Percentiles rank a stretch among this genome's conserved stretches.
Conservation (phyloP, 2,113 vertebrate species). For the Pluvianellus socialis region DNA sequence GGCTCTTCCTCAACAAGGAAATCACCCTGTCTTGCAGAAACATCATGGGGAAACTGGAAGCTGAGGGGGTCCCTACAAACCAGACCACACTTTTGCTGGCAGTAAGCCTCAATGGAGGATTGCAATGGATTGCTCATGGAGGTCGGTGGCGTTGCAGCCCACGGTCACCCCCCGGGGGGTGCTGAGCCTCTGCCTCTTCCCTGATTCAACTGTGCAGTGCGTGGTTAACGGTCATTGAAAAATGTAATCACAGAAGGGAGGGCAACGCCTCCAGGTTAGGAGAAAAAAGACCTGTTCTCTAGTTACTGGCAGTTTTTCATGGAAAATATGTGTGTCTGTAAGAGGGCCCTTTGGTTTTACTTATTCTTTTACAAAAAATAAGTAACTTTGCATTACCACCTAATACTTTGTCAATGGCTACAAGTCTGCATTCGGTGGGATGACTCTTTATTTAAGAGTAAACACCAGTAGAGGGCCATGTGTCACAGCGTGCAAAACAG, state of each 20-base stretch:
- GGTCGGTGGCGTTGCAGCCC: background rate
- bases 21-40: background rate
- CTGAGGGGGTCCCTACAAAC: background rate
- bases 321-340: background rate
- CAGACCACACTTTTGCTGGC: background rate
- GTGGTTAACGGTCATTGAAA: background rate
- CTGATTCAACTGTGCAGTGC: background rate
- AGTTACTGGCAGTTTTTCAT: background rate
- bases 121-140: accelerated
- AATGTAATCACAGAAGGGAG: background rate
- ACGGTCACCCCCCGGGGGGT: background rate
- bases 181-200: background rate
- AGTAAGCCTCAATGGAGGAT: background rate
- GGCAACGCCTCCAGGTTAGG: background rate
- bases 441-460: background rate
- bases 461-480: background rate
- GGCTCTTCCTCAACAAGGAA: background rate
- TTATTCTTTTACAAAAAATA: background rate
- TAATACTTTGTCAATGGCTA: background rate
- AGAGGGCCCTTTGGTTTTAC: background rate
- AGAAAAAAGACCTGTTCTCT: background rate
- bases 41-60: background rate
- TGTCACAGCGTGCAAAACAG: background rate
- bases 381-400: background rate
- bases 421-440: background rate